Evolutionary conservation across 2,113 vertebrate species (phyloP).

Genomic region (Morphnarchus princeps): DNA sequence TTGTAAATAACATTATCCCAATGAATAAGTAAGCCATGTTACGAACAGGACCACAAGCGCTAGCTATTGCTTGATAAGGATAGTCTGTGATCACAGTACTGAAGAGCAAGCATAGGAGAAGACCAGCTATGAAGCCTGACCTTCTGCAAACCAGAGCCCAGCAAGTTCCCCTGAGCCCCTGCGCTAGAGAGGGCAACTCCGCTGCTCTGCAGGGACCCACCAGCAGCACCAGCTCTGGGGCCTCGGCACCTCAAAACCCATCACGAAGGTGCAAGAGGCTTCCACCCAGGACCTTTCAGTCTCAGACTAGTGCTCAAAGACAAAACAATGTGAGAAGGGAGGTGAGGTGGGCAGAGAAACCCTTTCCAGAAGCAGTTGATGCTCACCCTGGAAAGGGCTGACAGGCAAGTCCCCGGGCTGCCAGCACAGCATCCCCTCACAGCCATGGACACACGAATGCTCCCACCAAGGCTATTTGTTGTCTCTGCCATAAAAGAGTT

Average conservation of each 20-base stretch:
- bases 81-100: neutral
- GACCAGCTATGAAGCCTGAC: neutral
- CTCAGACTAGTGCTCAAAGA: neutral
- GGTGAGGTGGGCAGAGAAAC: neutral
- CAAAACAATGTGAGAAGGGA: neutral
- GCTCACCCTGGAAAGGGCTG: neutral
- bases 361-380: neutral
- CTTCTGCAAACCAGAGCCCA: neutral
- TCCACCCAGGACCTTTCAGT: neutral
- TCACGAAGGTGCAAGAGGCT: neutral
- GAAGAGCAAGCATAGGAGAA: neutral
- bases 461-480: neutral
- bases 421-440: neutral
- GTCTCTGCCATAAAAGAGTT: constrained; percentile 28
- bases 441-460: rapidly evolving
- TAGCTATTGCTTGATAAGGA: neutral
- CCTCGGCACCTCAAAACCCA: neutral
- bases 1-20: neutral
- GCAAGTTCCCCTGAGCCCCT: rapidly evolving
- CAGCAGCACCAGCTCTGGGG: neutral
- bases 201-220: neutral
- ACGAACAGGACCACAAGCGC: neutral
- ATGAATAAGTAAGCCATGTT: neutral
- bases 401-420: rapidly evolving
- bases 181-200: rapidly evolving